Conservation (phyloP, 2,113 vertebrate species). For the Oncorhynchus masou region DNA sequence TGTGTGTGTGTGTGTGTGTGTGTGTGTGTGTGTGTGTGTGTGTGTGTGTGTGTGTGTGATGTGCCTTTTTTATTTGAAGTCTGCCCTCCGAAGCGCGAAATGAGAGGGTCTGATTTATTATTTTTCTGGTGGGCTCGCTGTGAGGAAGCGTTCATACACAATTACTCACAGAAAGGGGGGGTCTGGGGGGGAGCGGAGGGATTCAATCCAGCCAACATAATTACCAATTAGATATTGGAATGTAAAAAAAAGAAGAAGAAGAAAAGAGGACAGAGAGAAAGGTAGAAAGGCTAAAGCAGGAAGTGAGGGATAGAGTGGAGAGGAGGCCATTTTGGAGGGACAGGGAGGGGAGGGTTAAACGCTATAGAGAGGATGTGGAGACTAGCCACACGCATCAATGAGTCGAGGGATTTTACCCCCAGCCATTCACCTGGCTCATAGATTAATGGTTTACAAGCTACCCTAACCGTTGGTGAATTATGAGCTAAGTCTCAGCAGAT, state of each 20-base stretch:
- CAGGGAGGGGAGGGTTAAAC: constrained; percentile 21
- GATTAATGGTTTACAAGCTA: constrained; percentile 80
- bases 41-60: constrained; percentile 12
- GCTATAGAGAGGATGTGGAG: constrained; percentile 34
- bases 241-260: constrained; percentile 60
- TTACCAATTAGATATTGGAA: constrained; percentile 84
- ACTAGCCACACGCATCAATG: constrained; percentile 70
- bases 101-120: constrained; percentile 84
- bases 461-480: constrained; percentile 75
- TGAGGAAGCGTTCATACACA: constrained; percentile 81
- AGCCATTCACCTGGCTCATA: constrained; percentile 70
- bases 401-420: constrained; percentile 68
- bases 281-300: constrained; percentile 11
- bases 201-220: constrained; percentile 78
- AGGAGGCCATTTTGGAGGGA: constrained; percentile 22
- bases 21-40: constrained; percentile 16
- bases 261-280: constrained; percentile 33
- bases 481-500: constrained; percentile 61
- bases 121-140: constrained; percentile 78
- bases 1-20: too few species aligned
- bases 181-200: constrained; percentile 45
- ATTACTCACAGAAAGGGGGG: constrained; percentile 69
- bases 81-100: constrained; percentile 83
- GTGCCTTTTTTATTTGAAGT: constrained; percentile 75
- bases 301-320: constrained; percentile 20